Conservation (phyloP, 2,797 vertebrate genomes). For the Pteropus rufus region DNA sequence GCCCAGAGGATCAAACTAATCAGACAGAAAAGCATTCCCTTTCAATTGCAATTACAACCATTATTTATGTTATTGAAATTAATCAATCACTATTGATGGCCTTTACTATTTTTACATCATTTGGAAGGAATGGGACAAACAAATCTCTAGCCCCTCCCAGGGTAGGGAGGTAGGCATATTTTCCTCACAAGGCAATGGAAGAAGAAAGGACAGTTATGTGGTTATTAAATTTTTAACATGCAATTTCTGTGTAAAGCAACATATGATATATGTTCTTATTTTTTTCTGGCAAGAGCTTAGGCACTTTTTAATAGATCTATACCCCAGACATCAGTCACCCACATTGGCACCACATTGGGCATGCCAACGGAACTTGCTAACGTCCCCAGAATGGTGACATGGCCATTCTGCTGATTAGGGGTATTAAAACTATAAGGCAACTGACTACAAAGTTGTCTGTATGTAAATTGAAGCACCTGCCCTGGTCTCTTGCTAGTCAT, state of each 20-base stretch:
- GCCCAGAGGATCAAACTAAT: slow-evolving; percentile 78
- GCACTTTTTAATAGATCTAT: background rate
- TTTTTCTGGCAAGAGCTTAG: background rate
- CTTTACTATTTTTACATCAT: slow-evolving; percentile 57
- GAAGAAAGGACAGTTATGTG: background rate
- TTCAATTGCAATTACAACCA: slow-evolving; percentile 59
- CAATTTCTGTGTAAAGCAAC: slow-evolving; percentile 40
- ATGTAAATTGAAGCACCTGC: background rate
- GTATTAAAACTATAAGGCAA: background rate
- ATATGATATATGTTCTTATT: background rate
- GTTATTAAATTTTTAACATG: slow-evolving; percentile 33
- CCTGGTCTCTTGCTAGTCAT: background rate
- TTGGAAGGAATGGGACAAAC: background rate
- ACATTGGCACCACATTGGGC: no score
- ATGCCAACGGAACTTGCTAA: background rate
- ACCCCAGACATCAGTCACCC: background rate
- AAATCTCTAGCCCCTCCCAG: background rate
- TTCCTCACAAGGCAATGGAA: background rate
- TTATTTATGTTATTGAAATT: slow-evolving; percentile 67
- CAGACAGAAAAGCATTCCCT: slow-evolving; percentile 72
- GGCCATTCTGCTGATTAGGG: background rate
- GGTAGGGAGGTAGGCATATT: background rate
- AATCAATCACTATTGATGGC: slow-evolving; percentile 63
- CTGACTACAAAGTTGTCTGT: no score
- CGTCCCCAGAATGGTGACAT: no score